Base-by-base conservation (phyloP, 2,888 invertebrate genomes). In the Antheraea yamamai region DNA sequence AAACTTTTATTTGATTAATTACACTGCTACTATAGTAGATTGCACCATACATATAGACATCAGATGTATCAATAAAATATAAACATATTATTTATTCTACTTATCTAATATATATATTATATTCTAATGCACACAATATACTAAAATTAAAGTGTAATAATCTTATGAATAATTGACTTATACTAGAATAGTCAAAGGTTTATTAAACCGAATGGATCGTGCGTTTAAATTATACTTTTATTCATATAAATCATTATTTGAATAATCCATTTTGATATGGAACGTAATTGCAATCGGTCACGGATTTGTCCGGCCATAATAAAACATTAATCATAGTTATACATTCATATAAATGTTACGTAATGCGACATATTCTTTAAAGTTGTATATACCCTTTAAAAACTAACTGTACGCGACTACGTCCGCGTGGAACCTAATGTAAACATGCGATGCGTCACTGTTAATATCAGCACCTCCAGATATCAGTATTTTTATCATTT, bases 221-320 rank as follows among this genome's bases (percentile, higher is more conserved):
- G 61, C 1, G 61, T 16, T 66, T 66, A 66, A 30, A 66, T 66
- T 66, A 66, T 30, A 66, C 26, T 30, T 66, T 66, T 66, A 66
- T 66, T 66, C 64, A 30, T 66, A 66, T 74, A 71, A 74, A 74
- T 74, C 74, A 74, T 47, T 70, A 66, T 74, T 39, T 74, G 39
- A 71, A 74, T 35, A 55, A 71, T 58, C 70, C 14, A 30, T 74
- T 74, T 77, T 78, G 79, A 80, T 77, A 78, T 80, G 79, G 77
- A 76, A 79, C 77, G 78, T 81, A 39, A 80, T 80, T 76, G 80
- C 79, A 75, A 82, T 80, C 77, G 79, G 84, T 81, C 81, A 81
- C 75, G 83, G 79, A 79, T 77, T 75, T 78, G 76, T 78, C 76
- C 80, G 39, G 75, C 80, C 78, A 78, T 85, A 81, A 84, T 84